phyloP scores from a whole-genome alignment of 2,888 invertebrate species.

The Apodemia zela region DNA sequence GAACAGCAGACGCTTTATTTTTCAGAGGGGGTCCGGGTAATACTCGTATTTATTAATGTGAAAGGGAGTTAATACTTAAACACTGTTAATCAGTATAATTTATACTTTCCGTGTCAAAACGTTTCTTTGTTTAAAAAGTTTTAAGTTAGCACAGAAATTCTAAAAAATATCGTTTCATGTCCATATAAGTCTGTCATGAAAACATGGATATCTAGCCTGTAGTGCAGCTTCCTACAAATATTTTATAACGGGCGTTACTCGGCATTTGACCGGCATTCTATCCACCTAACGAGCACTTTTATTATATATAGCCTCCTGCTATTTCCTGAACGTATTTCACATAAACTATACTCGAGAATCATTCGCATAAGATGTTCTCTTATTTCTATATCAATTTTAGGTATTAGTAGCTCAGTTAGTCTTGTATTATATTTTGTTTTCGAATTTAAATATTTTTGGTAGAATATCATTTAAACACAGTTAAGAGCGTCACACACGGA shows the following conservation, averaged over 20 bases:
- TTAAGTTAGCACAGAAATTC: no score
- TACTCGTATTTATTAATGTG: no score
- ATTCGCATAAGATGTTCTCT: conserved; percentile 2
- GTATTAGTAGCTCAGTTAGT: no score
- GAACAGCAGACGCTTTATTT: neutral
- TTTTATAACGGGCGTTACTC: conserved; percentile 42
- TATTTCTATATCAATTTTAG: neutral
- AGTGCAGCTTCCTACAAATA: conserved; percentile 39
- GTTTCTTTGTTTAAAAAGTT: no score
- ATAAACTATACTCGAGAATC: conserved; percentile 13
- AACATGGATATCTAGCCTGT: neutral
- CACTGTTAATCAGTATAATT: no score
- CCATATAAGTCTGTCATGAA: neutral
- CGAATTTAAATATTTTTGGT: no score
- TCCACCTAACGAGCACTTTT: conserved; percentile 18
- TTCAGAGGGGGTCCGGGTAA: no score
- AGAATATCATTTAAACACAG: no score
- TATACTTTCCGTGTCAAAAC: no score
- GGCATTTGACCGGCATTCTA: conserved; percentile 27
- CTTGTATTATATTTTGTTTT: no score
- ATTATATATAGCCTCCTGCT: conserved; percentile 21
- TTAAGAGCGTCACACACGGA: no score
- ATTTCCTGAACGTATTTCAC: conserved; percentile 16
- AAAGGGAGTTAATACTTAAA: no score
- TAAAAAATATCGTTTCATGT: neutral